Base-by-base conservation (phyloP, 2,888 invertebrate genomes). In the Agriopis marginaria region DNA sequence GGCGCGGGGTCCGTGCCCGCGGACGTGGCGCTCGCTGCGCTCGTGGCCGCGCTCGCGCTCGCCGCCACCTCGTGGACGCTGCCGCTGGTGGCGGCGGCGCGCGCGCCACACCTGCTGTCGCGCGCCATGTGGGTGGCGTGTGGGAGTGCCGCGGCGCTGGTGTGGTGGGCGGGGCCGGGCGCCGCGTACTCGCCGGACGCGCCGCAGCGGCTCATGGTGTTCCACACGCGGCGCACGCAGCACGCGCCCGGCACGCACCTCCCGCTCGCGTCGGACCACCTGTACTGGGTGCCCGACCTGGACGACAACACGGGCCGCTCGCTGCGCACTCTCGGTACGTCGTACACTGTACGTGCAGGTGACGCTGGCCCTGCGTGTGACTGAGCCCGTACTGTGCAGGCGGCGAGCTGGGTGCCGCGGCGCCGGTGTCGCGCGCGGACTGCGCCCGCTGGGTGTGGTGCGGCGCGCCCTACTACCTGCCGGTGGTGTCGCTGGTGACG, bases 381-480 rank as follows among this genome's bases (percentile, higher is more conserved):
- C 32, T 50, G 6, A 32, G 1, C 14, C 44, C 10, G 14, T 44
- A 44, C 56, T 14, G 45, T 7, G 68, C 40, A 23, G 39, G 68
- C 39, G 67, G 11, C 53, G 23, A 7, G 66, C 61, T 58, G 11
- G 95, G 76, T 9, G 51, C n/a, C 96, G 97, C 86, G 86, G 91
- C 56, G 86, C 89, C 64, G 91, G 95, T 86, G 90, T 95, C 87
- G 96, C 97, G 23, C 14, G 81, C 10, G 56, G 94, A 96, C 77
- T 97, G 97, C 87, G 87, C 91, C 61, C 89, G 92, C 67, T 94
- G 96, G 86, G 88, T 96, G 76, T 97, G 97, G 90, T 98, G 97
- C 90, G 97, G 97, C 68, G 92, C 96, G 89, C 97, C 98, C 12
- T 97, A 97, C 91, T 95, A 96, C 83, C 96, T 97, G 87, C 97